Conservation (phyloP, 2,113 vertebrate genomes). For the Albula goreensis region DNA sequence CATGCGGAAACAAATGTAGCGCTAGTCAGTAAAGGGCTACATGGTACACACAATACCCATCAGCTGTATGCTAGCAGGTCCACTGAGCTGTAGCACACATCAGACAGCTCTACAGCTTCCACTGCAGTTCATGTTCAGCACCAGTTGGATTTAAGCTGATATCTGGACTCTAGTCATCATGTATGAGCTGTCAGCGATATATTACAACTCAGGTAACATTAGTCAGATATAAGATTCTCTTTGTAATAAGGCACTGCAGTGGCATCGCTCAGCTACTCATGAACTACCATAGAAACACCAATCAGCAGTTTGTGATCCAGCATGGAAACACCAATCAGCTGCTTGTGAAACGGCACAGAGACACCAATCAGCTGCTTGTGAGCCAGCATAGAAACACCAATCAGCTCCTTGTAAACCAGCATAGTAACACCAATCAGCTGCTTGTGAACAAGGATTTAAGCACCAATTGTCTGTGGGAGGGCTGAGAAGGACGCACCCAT, state of each 20-base stretch:
- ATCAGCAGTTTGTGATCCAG: neutral
- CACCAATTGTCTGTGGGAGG: neutral
- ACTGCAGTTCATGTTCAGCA: too few species aligned
- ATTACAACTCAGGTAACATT: neutral
- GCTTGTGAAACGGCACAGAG: neutral
- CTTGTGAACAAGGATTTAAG: neutral
- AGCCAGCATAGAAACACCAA: neutral
- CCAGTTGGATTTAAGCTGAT: too few species aligned
- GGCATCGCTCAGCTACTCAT: neutral
- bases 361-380: neutral
- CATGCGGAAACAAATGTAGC: too few species aligned
- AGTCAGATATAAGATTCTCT: neutral
- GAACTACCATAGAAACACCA: neutral
- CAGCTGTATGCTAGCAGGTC: too few species aligned
- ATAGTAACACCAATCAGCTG: neutral
- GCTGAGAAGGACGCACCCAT: too few species aligned
- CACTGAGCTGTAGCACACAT: too few species aligned
- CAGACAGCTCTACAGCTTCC: too few species aligned
- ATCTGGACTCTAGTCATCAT: neutral
- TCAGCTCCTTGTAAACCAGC: neutral
- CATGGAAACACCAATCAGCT: neutral
- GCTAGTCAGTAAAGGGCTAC: too few species aligned
- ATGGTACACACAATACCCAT: too few species aligned
- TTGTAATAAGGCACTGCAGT: neutral
- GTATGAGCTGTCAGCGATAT: neutral